Conservation (phyloP, 2,888 invertebrate genomes). For the Julus scanicus region DNA sequence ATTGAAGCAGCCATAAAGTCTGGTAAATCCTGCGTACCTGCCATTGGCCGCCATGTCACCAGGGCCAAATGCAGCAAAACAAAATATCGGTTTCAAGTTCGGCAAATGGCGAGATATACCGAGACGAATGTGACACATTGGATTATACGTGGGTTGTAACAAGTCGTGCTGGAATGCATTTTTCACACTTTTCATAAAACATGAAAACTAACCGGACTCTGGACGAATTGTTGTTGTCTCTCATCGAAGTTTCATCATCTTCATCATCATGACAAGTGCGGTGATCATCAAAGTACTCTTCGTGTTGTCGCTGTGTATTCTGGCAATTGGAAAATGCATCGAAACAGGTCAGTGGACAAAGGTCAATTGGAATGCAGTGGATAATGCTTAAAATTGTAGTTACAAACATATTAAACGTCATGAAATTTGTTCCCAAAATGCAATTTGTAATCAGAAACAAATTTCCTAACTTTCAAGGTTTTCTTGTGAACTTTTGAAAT, state of each 20-base stretch:
- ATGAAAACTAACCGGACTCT: slow-evolving; percentile 23
- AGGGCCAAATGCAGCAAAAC: background rate
- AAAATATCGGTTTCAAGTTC: slow-evolving; percentile 36
- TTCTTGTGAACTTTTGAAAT: no score
- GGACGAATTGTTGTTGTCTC: slow-evolving; percentile 4
- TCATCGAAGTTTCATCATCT: background rate
- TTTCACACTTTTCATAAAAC: slow-evolving; percentile 16
- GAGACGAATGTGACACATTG: background rate
- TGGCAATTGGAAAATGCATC: background rate
- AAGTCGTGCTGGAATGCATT: background rate
- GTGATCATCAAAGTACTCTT: background rate
- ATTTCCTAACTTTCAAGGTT: no score
- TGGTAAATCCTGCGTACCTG: background rate
- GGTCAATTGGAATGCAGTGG: background rate
- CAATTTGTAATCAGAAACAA: background rate
- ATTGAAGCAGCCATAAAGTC: slow-evolving; percentile 14
- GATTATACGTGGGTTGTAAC: background rate
- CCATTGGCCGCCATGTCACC: background rate
- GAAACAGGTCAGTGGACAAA: slow-evolving; percentile 19
- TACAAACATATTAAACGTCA: background rate
- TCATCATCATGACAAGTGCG: background rate
- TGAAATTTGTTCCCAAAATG: background rate
- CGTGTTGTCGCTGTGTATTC: background rate
- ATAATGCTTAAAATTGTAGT: background rate
- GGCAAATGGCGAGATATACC: background rate